These are phyloP conservation scores for Bufo gargarizans DNA, from an alignment of 2,113 vertebrate genomes.

Conservation along the genomic window DNA sequence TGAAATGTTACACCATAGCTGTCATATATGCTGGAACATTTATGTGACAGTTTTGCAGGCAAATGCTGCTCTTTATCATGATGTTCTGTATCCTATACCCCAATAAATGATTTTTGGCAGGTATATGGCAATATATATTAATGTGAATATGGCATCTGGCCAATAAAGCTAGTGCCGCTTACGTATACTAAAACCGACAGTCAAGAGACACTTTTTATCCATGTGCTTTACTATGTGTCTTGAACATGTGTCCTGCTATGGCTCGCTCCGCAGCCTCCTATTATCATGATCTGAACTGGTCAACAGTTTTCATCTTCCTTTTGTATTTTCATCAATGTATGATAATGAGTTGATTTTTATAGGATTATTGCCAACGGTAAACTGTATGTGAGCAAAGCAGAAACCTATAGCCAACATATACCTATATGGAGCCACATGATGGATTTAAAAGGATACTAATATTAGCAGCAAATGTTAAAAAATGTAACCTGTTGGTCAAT, in stretches of 20 bases:
- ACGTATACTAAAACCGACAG: neutral
- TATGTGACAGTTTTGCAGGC: neutral
- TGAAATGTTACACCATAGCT: slow-evolving; percentile 17
- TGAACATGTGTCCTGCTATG: neutral
- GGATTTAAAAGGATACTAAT: neutral
- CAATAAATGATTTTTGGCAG: slow-evolving; percentile 22
- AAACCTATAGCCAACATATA: neutral
- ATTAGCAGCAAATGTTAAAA: neutral
- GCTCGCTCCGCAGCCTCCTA: neutral
- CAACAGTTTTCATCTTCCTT: neutral
- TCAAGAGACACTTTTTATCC: neutral
- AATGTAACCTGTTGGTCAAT: neutral
- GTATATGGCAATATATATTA: slow-evolving; percentile 23
- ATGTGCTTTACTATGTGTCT: neutral
- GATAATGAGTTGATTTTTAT: neutral
- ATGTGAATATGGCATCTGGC: neutral
- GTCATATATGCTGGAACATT: neutral
- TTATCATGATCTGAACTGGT: neutral
- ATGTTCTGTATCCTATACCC: slow-evolving; percentile 4
- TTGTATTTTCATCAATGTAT: neutral
- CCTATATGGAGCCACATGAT: neutral
- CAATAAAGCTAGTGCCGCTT: neutral
- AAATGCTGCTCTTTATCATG: slow-evolving; percentile 17
- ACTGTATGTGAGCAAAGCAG: neutral
- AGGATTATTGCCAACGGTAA: neutral